Evolutionary conservation across 1,140 invertebrate genomes (phyloP).

Genomic region (Stegodyphus dumicola): DNA sequence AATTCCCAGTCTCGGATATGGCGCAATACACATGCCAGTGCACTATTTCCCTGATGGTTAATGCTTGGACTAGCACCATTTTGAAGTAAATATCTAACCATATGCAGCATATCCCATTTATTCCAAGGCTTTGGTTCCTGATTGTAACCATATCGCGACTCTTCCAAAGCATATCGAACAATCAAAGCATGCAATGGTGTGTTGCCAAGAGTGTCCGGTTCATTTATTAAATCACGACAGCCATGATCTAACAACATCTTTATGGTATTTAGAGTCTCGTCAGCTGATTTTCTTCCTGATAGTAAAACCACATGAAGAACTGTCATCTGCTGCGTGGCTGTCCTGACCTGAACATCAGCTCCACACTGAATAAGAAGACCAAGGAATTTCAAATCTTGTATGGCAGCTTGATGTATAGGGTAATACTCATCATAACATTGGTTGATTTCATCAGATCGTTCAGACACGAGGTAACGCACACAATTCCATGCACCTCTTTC

Average conservation of each 20-base stretch:
- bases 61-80: conserved; percentile 77
- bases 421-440: conserved; percentile 81
- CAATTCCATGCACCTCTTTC: conserved; percentile 79
- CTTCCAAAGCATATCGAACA: conserved; percentile 78
- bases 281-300: conserved; percentile 74
- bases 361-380: conserved; percentile 75
- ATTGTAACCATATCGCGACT: conserved; percentile 76
- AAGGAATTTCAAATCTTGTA: conserved; percentile 77
- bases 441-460: conserved; percentile 79
- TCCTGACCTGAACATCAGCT: conserved; percentile 77
- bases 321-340: conserved; percentile 80
- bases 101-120: conserved; percentile 78
- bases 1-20: conserved; percentile 83
- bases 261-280: conserved; percentile 76
- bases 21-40: conserved; percentile 78
- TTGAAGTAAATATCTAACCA: conserved; percentile 72
- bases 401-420: conserved; percentile 79
- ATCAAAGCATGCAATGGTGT: conserved; percentile 76
- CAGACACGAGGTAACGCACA: conserved; percentile 74
- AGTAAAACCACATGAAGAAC: conserved; percentile 73
- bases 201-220: conserved; percentile 76
- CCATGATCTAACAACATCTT: conserved; percentile 76
- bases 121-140: conserved; percentile 73
- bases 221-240: conserved; percentile 78
- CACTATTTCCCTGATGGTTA: conserved; percentile 78